Percentiles rank a stretch among this genome's conserved stretches.
Conservation (phyloP, 2,797 vertebrate species). For the Pterois miles region DNA sequence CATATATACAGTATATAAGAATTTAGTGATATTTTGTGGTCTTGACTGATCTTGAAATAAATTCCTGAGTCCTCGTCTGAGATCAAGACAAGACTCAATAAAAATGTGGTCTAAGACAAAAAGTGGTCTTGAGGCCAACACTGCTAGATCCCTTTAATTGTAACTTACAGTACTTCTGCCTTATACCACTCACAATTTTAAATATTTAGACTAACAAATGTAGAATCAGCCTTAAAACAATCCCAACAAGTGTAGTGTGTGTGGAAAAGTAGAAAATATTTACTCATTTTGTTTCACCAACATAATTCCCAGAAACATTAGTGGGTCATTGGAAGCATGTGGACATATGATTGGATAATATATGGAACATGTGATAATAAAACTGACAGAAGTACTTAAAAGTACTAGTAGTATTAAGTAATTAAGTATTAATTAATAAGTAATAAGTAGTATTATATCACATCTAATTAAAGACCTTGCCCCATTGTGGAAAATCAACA, state of each 20-base stretch:
- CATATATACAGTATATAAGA: fast-evolving
- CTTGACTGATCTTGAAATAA: too few species aligned
- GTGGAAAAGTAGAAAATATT: background rate
- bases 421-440: too few species aligned
- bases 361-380: background rate
- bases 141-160: background rate
- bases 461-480: background rate
- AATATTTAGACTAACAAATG: background rate
- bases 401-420: background rate
- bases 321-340: background rate
- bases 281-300: background rate
- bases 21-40: too few species aligned
- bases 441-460: background rate
- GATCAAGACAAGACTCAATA: too few species aligned
- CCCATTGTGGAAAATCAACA: background rate
- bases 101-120: too few species aligned
- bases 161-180: background rate
- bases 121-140: too few species aligned
- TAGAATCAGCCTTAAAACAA: background rate
- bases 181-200: background rate
- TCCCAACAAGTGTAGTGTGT: background rate
- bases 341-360: background rate
- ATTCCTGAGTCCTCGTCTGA: too few species aligned
- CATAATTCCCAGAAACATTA: background rate
- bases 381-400: background rate